Base-by-base conservation (phyloP, 2,888 invertebrate genomes). In the Lochmaea capreae region DNA sequence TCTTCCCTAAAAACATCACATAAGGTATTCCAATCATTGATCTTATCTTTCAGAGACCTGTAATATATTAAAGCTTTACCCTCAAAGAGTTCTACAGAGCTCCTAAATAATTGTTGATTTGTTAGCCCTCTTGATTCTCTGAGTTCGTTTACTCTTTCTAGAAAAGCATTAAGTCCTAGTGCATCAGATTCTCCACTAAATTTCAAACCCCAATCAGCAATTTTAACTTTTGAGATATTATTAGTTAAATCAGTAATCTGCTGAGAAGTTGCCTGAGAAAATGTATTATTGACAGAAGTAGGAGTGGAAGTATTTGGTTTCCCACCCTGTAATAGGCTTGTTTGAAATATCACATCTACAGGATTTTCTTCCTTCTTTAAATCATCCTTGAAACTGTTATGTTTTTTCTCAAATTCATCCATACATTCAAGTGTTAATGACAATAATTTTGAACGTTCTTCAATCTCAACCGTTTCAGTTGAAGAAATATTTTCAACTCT, bases 21-120 rank as follows among this genome's bases (percentile, higher is more conserved):
- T 39, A 74, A 65, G 12, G 65, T 66, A 54, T 75, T 58, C 77
- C 76, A 79, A 67, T 39, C 61, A 14, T 46, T 12, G 58, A 77
- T 58, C 9, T 49, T 9, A 39, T 59, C 46, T 9, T 69, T 52
- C 14, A 62, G 58, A 73, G 22, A 22, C 22, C 22, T 22, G 22
- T 22, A 22, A 22, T 22, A 22, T 22, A 22, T 22, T 22, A 22
- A 67, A 11, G 77, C 78, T 54, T 71, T 77, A 42, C 73, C 73
- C 10, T 66, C 71, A 66, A 71, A 71, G 11, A 71, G 22, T 46
- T 66, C 71, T 10, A 63, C 18, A 39, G 66, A 57, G 18, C 43
- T 59, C 46, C 18, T 71, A n/a, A n/a, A n/a, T n/a, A n/a, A n/a
- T n/a, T n/a, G 46, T 16, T 69, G 26, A 14, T 26, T n/a, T 46